Percentiles rank a stretch among this genome's conserved stretches.
Evolutionary conservation across 1,140 invertebrate genomes (phyloP).

Genomic region (Glomeris maerens): DNA sequence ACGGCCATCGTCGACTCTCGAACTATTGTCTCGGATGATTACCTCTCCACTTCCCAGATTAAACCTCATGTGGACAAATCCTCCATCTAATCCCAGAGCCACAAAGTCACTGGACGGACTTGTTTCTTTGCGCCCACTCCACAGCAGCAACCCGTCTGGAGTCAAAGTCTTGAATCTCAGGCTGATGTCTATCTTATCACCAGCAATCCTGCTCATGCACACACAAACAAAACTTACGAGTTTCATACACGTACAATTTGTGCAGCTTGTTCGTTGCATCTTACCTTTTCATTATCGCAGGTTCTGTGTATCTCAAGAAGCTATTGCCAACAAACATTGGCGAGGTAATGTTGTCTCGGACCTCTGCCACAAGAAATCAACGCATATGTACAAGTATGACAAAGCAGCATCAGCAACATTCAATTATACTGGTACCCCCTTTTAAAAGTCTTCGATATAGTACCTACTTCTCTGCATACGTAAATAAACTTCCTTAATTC

Average conservation of each 20-base stretch:
- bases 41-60: conserved; percentile 61
- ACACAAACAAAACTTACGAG: neutral
- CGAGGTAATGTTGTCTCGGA: conserved; percentile 20
- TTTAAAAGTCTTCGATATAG: no score
- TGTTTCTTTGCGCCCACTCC: conserved; percentile 60
- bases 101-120: conserved; percentile 51
- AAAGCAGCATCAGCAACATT: neutral
- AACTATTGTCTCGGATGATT: conserved; percentile 64
- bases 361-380: conserved; percentile 16
- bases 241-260: neutral
- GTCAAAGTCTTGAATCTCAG: conserved; percentile 53
- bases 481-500: no score
- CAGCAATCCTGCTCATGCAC: conserved; percentile 45
- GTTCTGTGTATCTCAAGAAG: conserved; percentile 61
- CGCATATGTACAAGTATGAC: neutral
- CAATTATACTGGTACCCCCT: no score
- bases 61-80: conserved; percentile 44
- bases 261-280: neutral
- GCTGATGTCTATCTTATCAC: conserved; percentile 63
- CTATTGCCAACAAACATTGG: conserved; percentile 52
- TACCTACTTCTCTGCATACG: no score
- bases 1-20: conserved; percentile 74
- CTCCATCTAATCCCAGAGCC: conserved; percentile 64
- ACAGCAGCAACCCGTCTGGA: conserved; percentile 66
- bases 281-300: conserved; percentile 55